phyloP scores from a whole-genome alignment of 2,888 invertebrate species.

The Julus scanicus region DNA sequence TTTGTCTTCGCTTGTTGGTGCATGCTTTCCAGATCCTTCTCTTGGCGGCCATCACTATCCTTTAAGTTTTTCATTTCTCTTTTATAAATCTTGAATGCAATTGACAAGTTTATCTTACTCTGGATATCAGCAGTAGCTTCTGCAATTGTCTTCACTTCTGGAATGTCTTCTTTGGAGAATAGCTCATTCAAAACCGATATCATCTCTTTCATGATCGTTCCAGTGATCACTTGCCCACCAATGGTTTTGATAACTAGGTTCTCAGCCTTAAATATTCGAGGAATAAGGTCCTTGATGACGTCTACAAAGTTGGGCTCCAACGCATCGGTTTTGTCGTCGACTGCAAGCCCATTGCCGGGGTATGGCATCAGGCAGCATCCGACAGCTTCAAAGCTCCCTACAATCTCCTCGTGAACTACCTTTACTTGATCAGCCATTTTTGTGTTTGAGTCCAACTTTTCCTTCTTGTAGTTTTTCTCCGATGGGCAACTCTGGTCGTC shows the following conservation, averaged over 20 bases:
- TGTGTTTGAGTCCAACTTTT: not conserved
- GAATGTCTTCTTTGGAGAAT: slow-evolving; percentile 8
- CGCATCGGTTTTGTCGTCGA: not conserved
- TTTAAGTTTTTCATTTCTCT: not conserved
- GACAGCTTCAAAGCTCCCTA: not conserved
- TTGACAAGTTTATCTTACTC: not conserved
- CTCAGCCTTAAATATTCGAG: not conserved
- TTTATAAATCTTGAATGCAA: slow-evolving; percentile 32
- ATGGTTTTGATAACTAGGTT: not conserved
- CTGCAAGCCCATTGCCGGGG: not conserved
- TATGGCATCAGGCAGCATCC: slow-evolving; percentile 40
- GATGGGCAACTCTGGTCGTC: not conserved
- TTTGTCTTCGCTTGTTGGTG: not conserved
- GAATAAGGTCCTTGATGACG: not conserved
- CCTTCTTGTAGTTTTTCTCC: slow-evolving; percentile 8
- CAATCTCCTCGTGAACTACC: not conserved
- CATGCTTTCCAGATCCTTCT: not conserved
- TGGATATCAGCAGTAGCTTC: slow-evolving; percentile 42
- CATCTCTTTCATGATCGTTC: not conserved
- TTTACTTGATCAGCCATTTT: not conserved
- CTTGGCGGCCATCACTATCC: not conserved
- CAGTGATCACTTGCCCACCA: slow-evolving; percentile 41
- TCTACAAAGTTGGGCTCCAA: not conserved
- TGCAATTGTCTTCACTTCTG: not conserved
- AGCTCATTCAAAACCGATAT: not conserved